Evolutionary conservation across 1,140 invertebrate species (phyloP), one percentile per base, ranked within the genome.

Genomic region (Mactra quadrangularis): DNA sequence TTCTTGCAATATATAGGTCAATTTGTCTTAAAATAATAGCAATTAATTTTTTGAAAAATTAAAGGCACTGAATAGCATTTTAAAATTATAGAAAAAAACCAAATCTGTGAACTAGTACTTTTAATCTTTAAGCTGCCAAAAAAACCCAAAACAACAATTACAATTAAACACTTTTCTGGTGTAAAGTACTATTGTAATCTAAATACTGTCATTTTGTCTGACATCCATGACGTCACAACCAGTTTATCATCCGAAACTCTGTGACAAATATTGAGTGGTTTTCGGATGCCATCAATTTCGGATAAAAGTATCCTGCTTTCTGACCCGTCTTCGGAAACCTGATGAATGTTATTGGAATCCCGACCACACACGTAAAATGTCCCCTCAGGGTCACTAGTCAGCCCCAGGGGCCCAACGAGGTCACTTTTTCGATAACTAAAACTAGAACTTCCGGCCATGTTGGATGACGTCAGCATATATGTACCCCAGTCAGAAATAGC

Each of bases 271-370:
- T 82, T 82, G 1, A 82, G 47, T n/a, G 79, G 79, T 50, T 82
- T 68, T 27, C 17, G 25, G 9, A 82, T 55, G 9, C 79, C 79
- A 31, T 81, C 66, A 22, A n/a, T 57, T 35, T 81, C 77, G 9
- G 57, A 17, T 22, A 75, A 35, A 22, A 82, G 29, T 19, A 82
- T 25, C 38, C 53, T 55, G 19, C 41, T 53, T 25, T 74, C 33
- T 13, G 31, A 15, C 22, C 79, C 79, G 17, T 72, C 68, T 9
- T 27, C 38, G 9, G 59, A 55, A 1, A 82, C 22, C 22, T 82
- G 79, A 29, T 82, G 79, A 25, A 82, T 31, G 22, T 71, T 82
- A 59, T 82, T 82, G 4, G 79, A 74, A 45, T 82, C 79, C 31
- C 68, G 57, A 4, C 79, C 70, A 52, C 70, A 75, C 0, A 82